Evolutionary conservation across 2,888 invertebrate genomes (phyloP), one percentile per base, ranked within the genome.

Genomic region (Gymnocheta viridis): DNA sequence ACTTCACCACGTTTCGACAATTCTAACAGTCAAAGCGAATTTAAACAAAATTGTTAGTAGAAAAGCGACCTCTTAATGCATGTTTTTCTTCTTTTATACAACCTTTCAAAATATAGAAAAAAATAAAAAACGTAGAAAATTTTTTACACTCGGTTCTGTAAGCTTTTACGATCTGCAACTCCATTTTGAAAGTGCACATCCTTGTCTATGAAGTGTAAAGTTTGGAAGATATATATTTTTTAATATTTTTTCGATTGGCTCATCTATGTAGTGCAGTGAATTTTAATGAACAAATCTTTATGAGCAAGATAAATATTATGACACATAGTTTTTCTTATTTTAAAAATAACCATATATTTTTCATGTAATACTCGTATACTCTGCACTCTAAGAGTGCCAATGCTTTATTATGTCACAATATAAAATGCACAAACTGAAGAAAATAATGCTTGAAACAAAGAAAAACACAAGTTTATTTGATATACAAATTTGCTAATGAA

Each of bases 401-500:
- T 35, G 19, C 38, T 5, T 9, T 60, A 51, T 12, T 24, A 38
- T 22, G 14, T 41, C 22, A 54, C 29, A 51, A 64, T 17, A 77
- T 1, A 58, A 19, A 2, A 27, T 38, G 27, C 49, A 49, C n/a
- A 24, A 70, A 70, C 14, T 41, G 12, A 69, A 62, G 7, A 17
- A 27, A 58, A 67, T 27, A 38, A 10, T 10, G 35, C 49, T 29
- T 41, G 17, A 60, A 41, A 62, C 0, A 22, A 49, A n/a, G 32
- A 22, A 9, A 35, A 49, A 47, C 44, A 10, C 64, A 56, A 66
- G 27, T 35, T 14, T 32, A 41, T 64, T 38, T 76, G 64, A 49
- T 54, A 69, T 32, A 14, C 29, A 76, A 32, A 62, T 73, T 67
- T 27, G 14, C 74, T 60, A 73, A 44, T 54, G 44, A 24, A 70